Conservation (phyloP, 2,888 invertebrate genomes). For the Dryomyza anilis region DNA sequence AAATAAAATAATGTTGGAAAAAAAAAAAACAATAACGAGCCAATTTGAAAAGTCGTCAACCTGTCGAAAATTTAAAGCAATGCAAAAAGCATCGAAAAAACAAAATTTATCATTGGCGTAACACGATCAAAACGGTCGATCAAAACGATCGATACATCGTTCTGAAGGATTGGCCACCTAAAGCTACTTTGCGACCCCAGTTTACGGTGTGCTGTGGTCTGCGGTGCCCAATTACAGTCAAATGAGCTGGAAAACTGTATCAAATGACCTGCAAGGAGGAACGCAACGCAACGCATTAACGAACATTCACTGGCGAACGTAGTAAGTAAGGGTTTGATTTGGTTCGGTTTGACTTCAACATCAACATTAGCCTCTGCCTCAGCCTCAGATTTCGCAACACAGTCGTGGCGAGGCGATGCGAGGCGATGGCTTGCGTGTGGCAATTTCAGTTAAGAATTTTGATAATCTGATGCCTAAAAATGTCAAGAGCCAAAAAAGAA, state of each 20-base stretch:
- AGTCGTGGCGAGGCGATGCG: constrained; percentile 58
- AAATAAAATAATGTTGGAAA: too few relatives aligned
- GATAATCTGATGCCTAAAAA: constrained; percentile 26
- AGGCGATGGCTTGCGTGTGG: constrained; percentile 63
- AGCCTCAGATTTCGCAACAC: constrained; percentile 23
- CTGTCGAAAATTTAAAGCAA: constrained; percentile 37
- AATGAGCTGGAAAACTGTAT: constrained; percentile 62
- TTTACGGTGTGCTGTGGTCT: background rate
- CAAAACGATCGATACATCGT: background rate
- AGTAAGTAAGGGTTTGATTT: constrained; percentile 45
- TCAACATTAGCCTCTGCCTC: constrained; percentile 25
- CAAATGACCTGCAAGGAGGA: constrained; percentile 54
- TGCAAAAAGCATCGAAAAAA: constrained; percentile 26
- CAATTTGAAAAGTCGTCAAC: constrained; percentile 52
- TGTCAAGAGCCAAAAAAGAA: constrained; percentile 22
- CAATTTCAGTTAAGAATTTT: constrained; percentile 56
- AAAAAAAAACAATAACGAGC: constrained; percentile 36
- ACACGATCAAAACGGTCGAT: constrained; percentile 27
- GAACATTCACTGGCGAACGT: constrained; percentile 41
- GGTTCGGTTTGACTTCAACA: constrained; percentile 7
- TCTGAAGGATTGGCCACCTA: too few relatives aligned
- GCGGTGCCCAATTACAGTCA: constrained; percentile 61
- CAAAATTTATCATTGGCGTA: constrained; percentile 16
- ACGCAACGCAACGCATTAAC: constrained; percentile 16
- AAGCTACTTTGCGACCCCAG: background rate